Evolutionary conservation across 2,797 vertebrate genomes (phyloP).

Genomic region (Microtus obscurus): DNA sequence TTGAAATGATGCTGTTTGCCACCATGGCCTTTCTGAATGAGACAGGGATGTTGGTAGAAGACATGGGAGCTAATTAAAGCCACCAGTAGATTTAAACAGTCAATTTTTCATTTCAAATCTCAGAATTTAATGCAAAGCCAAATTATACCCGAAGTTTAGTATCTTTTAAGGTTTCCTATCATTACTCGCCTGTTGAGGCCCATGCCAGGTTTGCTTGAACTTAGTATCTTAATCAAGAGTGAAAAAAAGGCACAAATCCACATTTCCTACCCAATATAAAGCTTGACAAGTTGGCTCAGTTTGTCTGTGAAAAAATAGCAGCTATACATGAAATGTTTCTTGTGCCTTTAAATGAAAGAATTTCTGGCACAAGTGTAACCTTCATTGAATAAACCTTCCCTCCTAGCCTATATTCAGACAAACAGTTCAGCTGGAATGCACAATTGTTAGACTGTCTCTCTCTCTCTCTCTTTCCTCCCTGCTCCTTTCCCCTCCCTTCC

Average conservation of each 20-base stretch:
- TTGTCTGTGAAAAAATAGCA: background rate
- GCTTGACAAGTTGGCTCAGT: background rate
- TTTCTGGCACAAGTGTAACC: background rate
- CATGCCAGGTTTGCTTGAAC: constrained; percentile 5
- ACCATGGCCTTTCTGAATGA: background rate
- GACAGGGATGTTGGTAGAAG: background rate
- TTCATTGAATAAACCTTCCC: background rate
- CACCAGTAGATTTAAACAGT: background rate
- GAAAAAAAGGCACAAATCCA: background rate
- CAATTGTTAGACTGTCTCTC: background rate
- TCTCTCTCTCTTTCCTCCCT: background rate
- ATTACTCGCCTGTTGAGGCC: background rate
- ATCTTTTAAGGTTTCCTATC: background rate
- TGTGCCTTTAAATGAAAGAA: constrained; percentile 6
- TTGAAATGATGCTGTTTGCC: background rate
- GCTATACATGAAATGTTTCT: background rate
- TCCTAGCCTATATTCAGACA: background rate
- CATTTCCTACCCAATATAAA: constrained; percentile 18
- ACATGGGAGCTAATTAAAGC: background rate
- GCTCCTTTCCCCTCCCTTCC: background rate
- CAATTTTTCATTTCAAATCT: background rate
- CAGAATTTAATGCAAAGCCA: background rate
- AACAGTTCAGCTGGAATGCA: constrained; percentile 62
- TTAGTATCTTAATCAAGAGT: background rate
- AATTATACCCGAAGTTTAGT: background rate